Evolutionary conservation across 1,140 invertebrate species (phyloP).

Genomic region (Diorhabda carinulata): DNA sequence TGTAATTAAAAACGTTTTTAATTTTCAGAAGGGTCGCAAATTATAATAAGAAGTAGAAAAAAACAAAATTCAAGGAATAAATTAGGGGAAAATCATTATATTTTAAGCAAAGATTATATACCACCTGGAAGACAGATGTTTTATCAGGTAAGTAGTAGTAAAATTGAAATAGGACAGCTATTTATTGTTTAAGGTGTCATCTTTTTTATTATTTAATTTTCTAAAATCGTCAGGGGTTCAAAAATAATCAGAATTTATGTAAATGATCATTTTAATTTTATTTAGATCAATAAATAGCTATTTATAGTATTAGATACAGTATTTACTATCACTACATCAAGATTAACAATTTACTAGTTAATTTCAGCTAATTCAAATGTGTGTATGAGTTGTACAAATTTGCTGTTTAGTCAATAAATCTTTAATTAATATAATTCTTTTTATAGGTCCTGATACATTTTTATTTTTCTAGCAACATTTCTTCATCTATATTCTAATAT

Average conservation of each 20-base stretch:
- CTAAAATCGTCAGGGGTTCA: not conserved
- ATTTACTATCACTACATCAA: too few relatives aligned
- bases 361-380: too few relatives aligned
- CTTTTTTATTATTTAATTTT: not conserved
- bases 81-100: slow-evolving; percentile 47
- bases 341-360: too few relatives aligned
- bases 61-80: slow-evolving; percentile 50
- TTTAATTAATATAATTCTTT: too few relatives aligned
- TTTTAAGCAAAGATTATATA: slow-evolving; percentile 65
- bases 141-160: slow-evolving; percentile 63
- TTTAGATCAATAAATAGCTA: not conserved
- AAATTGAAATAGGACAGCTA: not conserved
- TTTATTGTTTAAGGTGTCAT: not conserved
- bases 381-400: too few relatives aligned
- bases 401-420: too few relatives aligned
- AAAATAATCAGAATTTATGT: not conserved
- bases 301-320: too few relatives aligned
- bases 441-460: too few relatives aligned
- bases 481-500: too few relatives aligned
- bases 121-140: slow-evolving; percentile 77
- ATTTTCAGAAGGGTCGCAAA: slow-evolving; percentile 52
- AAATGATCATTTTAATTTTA: slow-evolving; percentile 7
- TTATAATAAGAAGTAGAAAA: slow-evolving; percentile 55
- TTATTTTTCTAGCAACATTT: too few relatives aligned
- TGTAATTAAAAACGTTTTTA: too few relatives aligned